phyloP scores from a whole-genome alignment of 2,113 vertebrate species.

The Halichoerus grypus region DNA sequence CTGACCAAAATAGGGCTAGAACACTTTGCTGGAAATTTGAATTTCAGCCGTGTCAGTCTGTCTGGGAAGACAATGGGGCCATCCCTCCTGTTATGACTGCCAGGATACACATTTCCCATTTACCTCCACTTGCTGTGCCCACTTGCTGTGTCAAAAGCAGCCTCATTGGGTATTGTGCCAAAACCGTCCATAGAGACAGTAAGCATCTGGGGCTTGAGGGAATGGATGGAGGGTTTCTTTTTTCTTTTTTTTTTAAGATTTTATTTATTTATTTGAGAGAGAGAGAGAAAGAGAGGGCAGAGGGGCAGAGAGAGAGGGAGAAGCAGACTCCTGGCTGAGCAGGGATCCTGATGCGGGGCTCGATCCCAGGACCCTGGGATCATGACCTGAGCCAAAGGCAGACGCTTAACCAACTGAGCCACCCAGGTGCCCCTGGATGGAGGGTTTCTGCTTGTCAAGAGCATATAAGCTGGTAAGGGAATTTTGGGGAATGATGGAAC shows the following conservation, averaged over 20 bases:
- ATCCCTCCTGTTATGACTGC: neutral
- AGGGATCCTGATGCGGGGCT: too few relatives aligned
- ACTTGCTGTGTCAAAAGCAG: neutral
- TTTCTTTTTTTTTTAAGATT: too few relatives aligned
- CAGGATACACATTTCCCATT: neutral
- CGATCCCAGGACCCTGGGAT: too few relatives aligned
- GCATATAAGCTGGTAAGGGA: neutral
- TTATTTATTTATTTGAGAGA: too few relatives aligned
- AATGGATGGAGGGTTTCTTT: neutral
- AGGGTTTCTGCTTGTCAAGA: neutral
- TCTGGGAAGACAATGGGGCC: neutral
- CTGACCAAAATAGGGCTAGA: neutral
- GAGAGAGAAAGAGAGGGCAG: too few relatives aligned
- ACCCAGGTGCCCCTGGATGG: neutral
- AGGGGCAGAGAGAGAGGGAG: too few relatives aligned
- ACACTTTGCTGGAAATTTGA: constrained; percentile 5
- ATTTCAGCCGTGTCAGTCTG: neutral
- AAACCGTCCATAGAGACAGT: neutral
- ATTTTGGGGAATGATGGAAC: neutral
- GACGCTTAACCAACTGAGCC: too few relatives aligned
- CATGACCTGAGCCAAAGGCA: too few relatives aligned
- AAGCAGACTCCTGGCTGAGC: too few relatives aligned
- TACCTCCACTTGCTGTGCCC: neutral
- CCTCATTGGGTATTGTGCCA: neutral
- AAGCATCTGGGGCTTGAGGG: neutral